Evolutionary conservation across 2,888 invertebrate genomes (phyloP), one percentile per base, ranked within the genome.

Genomic region (Saturnia pavonia): DNA sequence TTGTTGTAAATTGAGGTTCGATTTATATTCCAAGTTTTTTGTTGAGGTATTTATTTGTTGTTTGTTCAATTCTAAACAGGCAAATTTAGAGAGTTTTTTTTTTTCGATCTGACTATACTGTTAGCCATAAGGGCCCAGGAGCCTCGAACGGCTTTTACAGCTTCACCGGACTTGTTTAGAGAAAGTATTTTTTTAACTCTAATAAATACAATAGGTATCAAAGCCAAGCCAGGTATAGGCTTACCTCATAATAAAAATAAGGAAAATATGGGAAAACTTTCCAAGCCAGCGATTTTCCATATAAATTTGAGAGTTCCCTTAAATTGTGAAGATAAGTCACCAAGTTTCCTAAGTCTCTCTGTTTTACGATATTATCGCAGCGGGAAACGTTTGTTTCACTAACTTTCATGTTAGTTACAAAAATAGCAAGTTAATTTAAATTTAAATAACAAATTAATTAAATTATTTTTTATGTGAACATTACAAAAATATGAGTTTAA

Each of bases 261-360:
- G 68, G 40, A 63, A n/a, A 71, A 68, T 71, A 71, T 63, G 71
- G 43, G n/a, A 65, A 54, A 72, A 70, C 65, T 70, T 72, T 72
- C 68, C 72, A 43, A 69, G 34, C 43, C 72, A 54, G 70, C 48
- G 70, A 70, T 67, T 68, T 65, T 27, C 70, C 69, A 22, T 70
- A 70, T 70, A 70, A 70, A 72, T 72, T 70, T 68, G 43, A 60
- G 42, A 42, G 65, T n/a, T 65, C 70, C 72, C 70, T 72, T 72
- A 70, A 72, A 70, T 72, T 57, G 72, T 72, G 34, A 69, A 72
- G 72, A 72, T 72, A 72, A 72, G 70, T 70, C 70, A 70, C 43
- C 45, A 70, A 72, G 63, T 70, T 72, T 65, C 72, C 65, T 34
- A 65, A 70, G 68, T 65, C 70, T 51, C 70, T 67, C 65, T 72